phyloP scores from a whole-genome alignment of 2,888 invertebrate genomes.

The Sphaerolaimus hirsutus region DNA sequence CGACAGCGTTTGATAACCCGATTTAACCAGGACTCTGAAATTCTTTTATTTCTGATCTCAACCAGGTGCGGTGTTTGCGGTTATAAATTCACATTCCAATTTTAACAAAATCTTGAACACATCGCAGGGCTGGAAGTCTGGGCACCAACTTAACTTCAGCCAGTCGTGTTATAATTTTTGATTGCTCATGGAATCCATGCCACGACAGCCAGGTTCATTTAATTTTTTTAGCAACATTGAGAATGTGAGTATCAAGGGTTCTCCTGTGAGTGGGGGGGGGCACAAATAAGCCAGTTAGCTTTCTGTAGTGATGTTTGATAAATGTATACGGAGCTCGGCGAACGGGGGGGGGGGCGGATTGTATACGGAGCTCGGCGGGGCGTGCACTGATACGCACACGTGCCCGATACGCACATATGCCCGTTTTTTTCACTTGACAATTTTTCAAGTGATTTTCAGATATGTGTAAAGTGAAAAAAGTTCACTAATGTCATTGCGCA shows the following conservation, averaged over 20 bases:
- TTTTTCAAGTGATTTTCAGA: too few species aligned
- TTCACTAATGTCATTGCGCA: too few species aligned
- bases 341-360: too few species aligned
- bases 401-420: too few species aligned
- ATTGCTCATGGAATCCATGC: slow-evolving; percentile 97
- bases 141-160: slow-evolving; percentile 94
- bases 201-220: slow-evolving; percentile 37
- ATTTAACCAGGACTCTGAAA: slow-evolving; percentile 63
- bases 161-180: slow-evolving; percentile 83
- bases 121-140: slow-evolving; percentile 18
- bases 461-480: too few species aligned
- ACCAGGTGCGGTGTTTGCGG: slow-evolving; percentile 38
- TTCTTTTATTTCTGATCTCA: slow-evolving; percentile 75
- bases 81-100: too few species aligned
- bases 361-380: too few species aligned
- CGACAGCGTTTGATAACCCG: slow-evolving; percentile 83
- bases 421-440: too few species aligned
- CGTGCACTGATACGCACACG: too few species aligned
- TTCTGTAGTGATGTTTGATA: neutral
- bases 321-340: too few species aligned
- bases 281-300: neutral
- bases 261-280: slow-evolving; percentile 40
- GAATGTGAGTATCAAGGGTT: slow-evolving; percentile 32
- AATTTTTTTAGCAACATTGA: too few species aligned
- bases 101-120: too few species aligned